Conservation (phyloP, 2,113 vertebrate genomes). For the Stegastes partitus region DNA sequence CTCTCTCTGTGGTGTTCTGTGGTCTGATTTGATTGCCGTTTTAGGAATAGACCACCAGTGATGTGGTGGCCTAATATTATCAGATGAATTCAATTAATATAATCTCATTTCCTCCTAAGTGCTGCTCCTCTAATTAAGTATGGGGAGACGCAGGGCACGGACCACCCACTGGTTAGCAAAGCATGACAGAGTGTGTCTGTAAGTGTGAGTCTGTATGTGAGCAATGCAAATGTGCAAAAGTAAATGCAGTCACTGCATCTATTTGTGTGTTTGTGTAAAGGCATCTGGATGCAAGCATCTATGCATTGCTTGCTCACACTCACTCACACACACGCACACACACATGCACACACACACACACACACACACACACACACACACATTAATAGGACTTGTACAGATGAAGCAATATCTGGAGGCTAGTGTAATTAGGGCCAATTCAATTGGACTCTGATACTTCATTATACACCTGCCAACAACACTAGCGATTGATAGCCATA, state of each 20-base stretch:
- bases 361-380: slow-evolving; percentile 50
- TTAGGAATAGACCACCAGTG: slow-evolving; percentile 49
- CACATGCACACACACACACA: not conserved
- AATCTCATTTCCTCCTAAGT: slow-evolving; percentile 95
- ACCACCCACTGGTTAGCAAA: slow-evolving; percentile 86
- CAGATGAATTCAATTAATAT: slow-evolving; percentile 94
- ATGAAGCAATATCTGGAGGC: slow-evolving; percentile 85
- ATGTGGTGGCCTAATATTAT: slow-evolving; percentile 84
- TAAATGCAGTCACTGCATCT: slow-evolving; percentile 24
- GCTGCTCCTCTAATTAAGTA: slow-evolving; percentile 93
- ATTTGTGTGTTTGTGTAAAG: not conserved
- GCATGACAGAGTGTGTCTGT: slow-evolving; percentile 45
- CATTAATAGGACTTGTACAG: slow-evolving; percentile 74
- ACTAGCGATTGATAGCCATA: slow-evolving; percentile 82
- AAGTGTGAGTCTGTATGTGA: slow-evolving; percentile 28
- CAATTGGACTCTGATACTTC: slow-evolving; percentile 84
- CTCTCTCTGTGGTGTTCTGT: not conserved
- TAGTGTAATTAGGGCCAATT: slow-evolving; percentile 85
- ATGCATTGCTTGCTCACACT: not conserved
- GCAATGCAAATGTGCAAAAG: not conserved
- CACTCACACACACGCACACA: slow-evolving; percentile 5
- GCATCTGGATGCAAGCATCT: not conserved
- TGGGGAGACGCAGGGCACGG: slow-evolving; percentile 73
- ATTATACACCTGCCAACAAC: slow-evolving; percentile 86
- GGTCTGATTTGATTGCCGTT: slow-evolving; percentile 36